phyloP scores from a whole-genome alignment of 2,797 vertebrate species.

The Columba guinea region DNA sequence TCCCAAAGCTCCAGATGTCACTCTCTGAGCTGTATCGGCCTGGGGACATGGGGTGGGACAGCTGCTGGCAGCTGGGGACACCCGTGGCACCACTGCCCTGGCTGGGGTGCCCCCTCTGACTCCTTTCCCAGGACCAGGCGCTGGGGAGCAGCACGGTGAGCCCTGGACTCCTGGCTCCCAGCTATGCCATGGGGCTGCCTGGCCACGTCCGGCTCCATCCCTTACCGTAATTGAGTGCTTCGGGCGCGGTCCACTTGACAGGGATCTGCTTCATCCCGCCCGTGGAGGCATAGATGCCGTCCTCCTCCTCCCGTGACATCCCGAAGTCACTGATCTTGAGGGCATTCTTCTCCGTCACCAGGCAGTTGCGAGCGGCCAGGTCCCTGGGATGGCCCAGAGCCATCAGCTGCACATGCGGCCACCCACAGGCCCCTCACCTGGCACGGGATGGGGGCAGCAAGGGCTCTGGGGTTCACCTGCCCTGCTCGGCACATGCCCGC shows the following conservation, averaged over 20 bases:
- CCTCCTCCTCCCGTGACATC: slow-evolving; percentile 94
- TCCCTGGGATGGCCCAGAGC: slow-evolving; percentile 72
- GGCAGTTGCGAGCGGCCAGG: slow-evolving; percentile 94
- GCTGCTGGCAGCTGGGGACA: background rate
- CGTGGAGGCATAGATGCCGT: slow-evolving; percentile 89
- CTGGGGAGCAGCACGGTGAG: accelerated
- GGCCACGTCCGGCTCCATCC: background rate
- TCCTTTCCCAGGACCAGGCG: background rate
- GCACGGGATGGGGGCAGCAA: accelerated
- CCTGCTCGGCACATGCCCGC: accelerated
- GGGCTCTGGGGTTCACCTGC: background rate
- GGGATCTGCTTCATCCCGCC: slow-evolving; percentile 93
- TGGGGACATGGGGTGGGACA: background rate
- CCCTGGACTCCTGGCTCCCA: background rate
- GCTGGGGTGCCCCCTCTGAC: accelerated
- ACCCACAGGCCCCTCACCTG: too few species aligned
- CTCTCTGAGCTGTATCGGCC: slow-evolving; percentile 93
- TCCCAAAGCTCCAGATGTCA: slow-evolving; percentile 96
- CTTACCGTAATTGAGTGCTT: slow-evolving; percentile 93
- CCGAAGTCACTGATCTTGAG: slow-evolving; percentile 99
- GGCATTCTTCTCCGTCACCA: slow-evolving; percentile 87
- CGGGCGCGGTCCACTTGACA: slow-evolving; percentile 96
- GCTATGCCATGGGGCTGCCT: accelerated
- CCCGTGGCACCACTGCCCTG: background rate
- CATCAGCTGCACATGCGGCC: accelerated